Evolutionary conservation across 2,797 vertebrate genomes (phyloP).

Genomic region (Rhynchotus rufescens): DNA sequence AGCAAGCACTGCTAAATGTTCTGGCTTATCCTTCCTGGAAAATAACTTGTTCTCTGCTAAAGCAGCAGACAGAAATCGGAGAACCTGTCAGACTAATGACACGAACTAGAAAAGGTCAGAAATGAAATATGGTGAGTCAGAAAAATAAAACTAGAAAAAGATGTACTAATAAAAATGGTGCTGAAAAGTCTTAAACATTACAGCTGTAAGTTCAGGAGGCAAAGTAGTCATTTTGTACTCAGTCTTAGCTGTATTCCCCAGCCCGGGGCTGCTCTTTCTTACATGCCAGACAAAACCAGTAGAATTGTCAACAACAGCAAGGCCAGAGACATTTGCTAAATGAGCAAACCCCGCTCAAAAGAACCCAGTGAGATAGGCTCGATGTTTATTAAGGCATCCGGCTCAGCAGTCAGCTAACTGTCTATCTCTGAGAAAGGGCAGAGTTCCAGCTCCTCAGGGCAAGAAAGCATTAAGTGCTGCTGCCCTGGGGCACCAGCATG

Average conservation of each 20-base stretch:
- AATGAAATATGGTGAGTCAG: fast-evolving
- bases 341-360: neutral
- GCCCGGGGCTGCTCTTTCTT: neutral
- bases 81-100: fast-evolving
- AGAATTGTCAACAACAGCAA: neutral
- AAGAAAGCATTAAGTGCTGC: neutral
- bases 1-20: neutral
- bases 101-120: neutral
- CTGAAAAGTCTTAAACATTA: neutral
- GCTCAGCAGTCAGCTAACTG: neutral
- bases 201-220: neutral
- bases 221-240: neutral
- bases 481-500: neutral
- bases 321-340: neutral
- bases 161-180: neutral
- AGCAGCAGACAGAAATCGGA: neutral
- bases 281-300: fast-evolving
- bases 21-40: neutral
- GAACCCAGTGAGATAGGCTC: neutral
- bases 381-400: neutral
- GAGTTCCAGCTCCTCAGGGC: neutral
- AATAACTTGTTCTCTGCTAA: neutral
- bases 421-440: neutral
- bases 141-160: neutral
- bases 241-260: neutral